Conservation (phyloP, 2,113 vertebrate genomes). For the Anser brachyrhynchus region DNA sequence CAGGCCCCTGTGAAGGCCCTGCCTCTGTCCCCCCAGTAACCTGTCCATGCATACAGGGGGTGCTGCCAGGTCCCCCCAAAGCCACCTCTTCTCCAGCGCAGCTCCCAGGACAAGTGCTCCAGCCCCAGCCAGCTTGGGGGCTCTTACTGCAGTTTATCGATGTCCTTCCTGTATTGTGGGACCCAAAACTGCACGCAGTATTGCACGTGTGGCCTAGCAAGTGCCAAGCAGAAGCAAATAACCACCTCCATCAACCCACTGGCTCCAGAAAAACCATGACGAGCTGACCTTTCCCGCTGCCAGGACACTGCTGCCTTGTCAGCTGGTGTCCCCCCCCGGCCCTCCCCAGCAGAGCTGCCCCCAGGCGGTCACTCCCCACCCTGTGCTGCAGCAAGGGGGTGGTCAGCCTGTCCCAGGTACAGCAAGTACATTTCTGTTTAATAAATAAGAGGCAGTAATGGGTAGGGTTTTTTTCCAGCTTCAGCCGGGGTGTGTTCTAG, state of each 20-base stretch:
- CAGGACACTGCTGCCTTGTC: rapidly evolving
- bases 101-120: background rate
- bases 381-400: background rate
- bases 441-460: background rate
- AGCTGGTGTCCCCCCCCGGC: too few relatives aligned
- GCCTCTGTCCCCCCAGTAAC: background rate
- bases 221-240: background rate
- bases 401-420: background rate
- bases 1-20: background rate
- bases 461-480: background rate
- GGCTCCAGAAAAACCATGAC: background rate
- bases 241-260: background rate
- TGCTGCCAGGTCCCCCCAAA: background rate
- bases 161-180: background rate
- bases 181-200: background rate
- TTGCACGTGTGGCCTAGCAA: background rate
- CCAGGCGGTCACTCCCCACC: background rate
- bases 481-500: background rate
- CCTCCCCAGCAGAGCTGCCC: background rate
- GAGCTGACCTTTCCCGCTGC: background rate
- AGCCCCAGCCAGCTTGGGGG: background rate
- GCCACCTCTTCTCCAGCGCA: background rate
- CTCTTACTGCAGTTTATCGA: background rate
- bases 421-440: background rate
- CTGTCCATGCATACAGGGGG: background rate